Percentiles rank a stretch among this genome's conserved stretches.
Conservation (phyloP, 2,113 vertebrate species). For the Melospiza georgiana region DNA sequence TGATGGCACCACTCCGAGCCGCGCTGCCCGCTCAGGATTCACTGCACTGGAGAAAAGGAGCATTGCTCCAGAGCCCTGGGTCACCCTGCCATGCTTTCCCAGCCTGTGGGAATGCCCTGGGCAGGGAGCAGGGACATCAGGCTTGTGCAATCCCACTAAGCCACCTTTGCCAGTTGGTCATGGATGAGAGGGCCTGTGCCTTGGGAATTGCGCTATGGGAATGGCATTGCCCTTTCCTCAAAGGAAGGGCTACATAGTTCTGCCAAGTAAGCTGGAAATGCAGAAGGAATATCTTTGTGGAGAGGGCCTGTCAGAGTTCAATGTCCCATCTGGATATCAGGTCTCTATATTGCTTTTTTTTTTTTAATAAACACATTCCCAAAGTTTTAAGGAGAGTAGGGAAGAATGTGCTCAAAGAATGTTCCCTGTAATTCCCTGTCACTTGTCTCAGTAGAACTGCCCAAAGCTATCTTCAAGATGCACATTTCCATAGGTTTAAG, state of each 20-base stretch:
- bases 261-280: neutral
- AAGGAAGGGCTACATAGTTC: neutral
- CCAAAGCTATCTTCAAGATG: neutral
- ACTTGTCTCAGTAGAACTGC: neutral
- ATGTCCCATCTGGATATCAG: fast-evolving
- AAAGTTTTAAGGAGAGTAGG: too few species aligned
- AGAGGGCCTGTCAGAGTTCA: neutral
- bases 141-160: neutral
- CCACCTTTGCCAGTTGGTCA: neutral
- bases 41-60: fast-evolving
- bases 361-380: fast-evolving
- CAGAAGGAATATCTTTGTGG: neutral
- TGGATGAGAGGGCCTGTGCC: neutral
- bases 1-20: fast-evolving
- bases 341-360: fast-evolving
- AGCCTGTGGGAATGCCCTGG: neutral
- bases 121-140: neutral
- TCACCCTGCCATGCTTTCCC: neutral
- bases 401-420: neutral
- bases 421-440: neutral
- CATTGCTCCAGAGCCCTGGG: neutral
- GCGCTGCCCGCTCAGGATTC: fast-evolving
- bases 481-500: neutral
- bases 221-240: neutral
- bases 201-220: fast-evolving